Evolutionary conservation across 2,113 vertebrate genomes (phyloP).

Genomic region (Xenopus tropicalis): DNA sequence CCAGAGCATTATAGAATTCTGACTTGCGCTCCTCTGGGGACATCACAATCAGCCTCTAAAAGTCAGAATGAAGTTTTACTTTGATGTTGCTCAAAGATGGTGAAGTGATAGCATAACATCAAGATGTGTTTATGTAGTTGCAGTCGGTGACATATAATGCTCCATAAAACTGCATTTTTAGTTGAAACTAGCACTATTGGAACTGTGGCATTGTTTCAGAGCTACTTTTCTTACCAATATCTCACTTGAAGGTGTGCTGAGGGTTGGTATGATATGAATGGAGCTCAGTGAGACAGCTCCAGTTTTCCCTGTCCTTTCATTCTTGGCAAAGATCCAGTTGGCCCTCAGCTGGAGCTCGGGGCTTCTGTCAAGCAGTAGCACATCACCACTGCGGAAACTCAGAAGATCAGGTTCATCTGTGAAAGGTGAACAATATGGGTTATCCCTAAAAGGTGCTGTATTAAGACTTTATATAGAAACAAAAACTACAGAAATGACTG

Average conservation of each 20-base stretch:
- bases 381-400: constrained; percentile 83
- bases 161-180: no score
- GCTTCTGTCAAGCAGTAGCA: constrained; percentile 77
- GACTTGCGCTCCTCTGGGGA: constrained; percentile 85
- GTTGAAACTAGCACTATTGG: no score
- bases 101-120: no score
- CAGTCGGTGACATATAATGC: no score
- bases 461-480: no score
- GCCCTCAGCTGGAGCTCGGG: constrained; percentile 63
- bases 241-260: constrained; percentile 79
- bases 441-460: background rate
- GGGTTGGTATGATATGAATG: constrained; percentile 75
- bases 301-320: constrained; percentile 68
- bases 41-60: constrained; percentile 80
- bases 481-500: no score
- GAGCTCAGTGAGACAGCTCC: constrained; percentile 75
- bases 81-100: no score
- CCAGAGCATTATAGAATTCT: constrained; percentile 50
- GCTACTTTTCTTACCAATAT: constrained; percentile 73
- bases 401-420: constrained; percentile 79
- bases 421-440: background rate
- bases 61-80: constrained; percentile 26
- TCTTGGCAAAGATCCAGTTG: constrained; percentile 78
- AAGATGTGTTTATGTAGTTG: no score
- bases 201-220: no score